Percentiles rank a stretch among this genome's conserved stretches.
Evolutionary conservation across 2,888 invertebrate genomes (phyloP).

Genomic region (Chymomyza procnemis): DNA sequence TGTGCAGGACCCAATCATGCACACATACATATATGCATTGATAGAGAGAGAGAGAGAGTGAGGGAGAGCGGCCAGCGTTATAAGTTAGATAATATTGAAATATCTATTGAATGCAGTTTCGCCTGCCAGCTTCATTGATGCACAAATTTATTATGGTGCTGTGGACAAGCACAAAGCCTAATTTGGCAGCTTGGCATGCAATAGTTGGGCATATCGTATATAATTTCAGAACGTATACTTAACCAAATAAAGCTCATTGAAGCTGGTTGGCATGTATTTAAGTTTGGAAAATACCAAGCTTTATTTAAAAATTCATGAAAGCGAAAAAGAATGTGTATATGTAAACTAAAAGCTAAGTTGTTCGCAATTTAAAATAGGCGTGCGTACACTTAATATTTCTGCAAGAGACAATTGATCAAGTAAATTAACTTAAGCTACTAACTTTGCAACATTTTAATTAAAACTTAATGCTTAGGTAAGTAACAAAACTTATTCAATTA

Average conservation of each 20-base stretch:
- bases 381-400: too few relatives aligned
- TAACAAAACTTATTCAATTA: too few relatives aligned
- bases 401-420: too few relatives aligned
- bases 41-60: too few relatives aligned
- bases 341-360: too few relatives aligned
- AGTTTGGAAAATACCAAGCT: too few relatives aligned
- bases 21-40: neutral
- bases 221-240: neutral
- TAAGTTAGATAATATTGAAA: conserved; percentile 57
- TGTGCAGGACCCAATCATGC: conserved; percentile 7
- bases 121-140: neutral
- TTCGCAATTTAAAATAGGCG: too few relatives aligned
- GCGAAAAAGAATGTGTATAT: too few relatives aligned
- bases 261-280: neutral
- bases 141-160: neutral
- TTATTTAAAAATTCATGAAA: too few relatives aligned
- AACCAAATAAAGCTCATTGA: neutral
- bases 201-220: neutral
- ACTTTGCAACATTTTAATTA: too few relatives aligned
- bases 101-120: neutral
- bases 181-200: conserved; percentile 1
- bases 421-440: too few relatives aligned
- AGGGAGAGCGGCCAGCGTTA: conserved; percentile 56
- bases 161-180: neutral
- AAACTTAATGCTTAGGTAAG: too few relatives aligned